Base-by-base conservation (phyloP, 2,113 vertebrate species). In the Diglossa brunneiventris region DNA sequence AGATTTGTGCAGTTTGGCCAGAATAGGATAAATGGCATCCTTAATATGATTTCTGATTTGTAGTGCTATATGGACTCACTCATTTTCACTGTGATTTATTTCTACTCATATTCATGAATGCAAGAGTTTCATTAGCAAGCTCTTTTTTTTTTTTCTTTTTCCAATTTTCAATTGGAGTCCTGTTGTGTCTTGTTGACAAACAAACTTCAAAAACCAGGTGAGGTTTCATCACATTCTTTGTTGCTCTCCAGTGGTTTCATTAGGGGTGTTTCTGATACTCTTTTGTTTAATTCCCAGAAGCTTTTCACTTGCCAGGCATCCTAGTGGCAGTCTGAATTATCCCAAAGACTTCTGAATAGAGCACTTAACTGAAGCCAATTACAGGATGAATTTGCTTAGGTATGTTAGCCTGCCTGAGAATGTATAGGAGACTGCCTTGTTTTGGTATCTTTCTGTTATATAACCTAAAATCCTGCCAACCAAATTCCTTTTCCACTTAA, bases 321-420 rank as follows among this genome's bases (percentile, higher is more conserved):
- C 62, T 75, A 73, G 61, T 82, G 70, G 44, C 49, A 35, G 42
- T 83, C 64, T 73, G 69, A 86, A 89, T 90, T 92, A 83, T 66
- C 76, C 28, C 22, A 77, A 78, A 87, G 68, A 27, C 0, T 18
- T 81, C 41, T 92, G 90, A 95, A 89, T 89, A 70, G 83, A 88
- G 24, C 47, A 75, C 55, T 96, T 94, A 78, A 67, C 63, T 92
- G 75, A 76, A 94, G 64, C 72, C 87, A 86, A 77, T 92, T 94
- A 94, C 39, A 69, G 78, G 84, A 87, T 91, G 75, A 77, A 90
- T 88, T 95, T 90, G 55, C 70, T 94, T 77, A 90, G 59, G 17
- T 95, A 61, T 70, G 79, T 92, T 94, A 92, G 66, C 91, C 69
- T 83, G 44, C 52, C 47, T 47, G 72, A 75, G 55, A 77, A 83